These are phyloP conservation scores for Orthonyx spaldingii DNA, from an alignment of 2,113 vertebrate genomes.

Conservation along the genomic window DNA sequence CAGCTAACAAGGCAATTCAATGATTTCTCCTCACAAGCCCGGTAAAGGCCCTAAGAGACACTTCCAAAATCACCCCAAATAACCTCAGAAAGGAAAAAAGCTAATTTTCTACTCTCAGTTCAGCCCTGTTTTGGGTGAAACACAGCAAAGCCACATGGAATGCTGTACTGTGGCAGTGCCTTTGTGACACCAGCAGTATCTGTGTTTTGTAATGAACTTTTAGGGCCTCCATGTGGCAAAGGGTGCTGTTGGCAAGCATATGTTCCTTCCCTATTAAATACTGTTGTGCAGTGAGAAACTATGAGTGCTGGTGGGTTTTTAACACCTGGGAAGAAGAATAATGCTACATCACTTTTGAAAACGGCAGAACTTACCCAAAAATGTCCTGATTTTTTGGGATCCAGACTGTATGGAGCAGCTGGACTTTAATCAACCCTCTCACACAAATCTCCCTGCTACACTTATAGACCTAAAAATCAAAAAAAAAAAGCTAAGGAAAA, in stretches of 20 bases:
- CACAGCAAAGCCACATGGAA: fast-evolving
- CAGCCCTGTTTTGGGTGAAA: not conserved
- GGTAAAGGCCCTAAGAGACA: not conserved
- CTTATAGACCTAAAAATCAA: conserved; percentile 13
- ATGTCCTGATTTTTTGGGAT: not conserved
- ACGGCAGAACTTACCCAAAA: not conserved
- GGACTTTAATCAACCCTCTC: not conserved
- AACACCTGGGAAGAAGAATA: not conserved
- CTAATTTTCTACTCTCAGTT: not conserved
- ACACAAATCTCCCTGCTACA: conserved; percentile 35
- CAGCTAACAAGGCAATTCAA: not conserved
- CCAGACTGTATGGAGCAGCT: not conserved
- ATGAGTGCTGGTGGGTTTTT: not conserved
- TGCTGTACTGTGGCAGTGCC: fast-evolving
- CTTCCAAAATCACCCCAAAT: not conserved
- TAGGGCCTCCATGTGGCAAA: not conserved
- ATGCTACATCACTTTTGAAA: not conserved
- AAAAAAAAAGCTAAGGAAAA: not conserved
- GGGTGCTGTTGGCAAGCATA: not conserved
- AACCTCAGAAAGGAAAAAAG: not conserved
- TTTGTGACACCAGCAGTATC: not conserved
- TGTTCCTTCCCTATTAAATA: not conserved
- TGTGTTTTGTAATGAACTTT: not conserved
- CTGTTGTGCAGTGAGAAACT: not conserved
- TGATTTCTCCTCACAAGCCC: not conserved